Conservation (phyloP, 2,113 vertebrate genomes). For the Brachyhypopomus occidentalis region DNA sequence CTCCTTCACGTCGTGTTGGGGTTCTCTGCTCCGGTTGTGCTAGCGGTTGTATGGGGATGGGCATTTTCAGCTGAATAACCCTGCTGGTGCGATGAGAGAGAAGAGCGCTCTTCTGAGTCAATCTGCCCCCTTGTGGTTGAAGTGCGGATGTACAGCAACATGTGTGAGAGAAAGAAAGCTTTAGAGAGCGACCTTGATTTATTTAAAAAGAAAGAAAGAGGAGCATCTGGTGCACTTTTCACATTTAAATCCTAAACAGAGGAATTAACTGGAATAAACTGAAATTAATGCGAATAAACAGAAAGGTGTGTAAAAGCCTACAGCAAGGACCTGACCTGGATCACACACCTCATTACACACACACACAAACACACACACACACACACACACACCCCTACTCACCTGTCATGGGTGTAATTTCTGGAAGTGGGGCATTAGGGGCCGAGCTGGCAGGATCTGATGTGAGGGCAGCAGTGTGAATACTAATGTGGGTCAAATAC, state of each 20-base stretch:
- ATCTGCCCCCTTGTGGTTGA: background rate
- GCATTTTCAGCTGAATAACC: no score
- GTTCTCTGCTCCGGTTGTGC: no score
- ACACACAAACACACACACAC: background rate
- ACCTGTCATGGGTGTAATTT: background rate
- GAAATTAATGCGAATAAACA: background rate
- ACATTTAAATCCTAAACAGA: background rate
- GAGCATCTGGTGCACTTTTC: background rate
- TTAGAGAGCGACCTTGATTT: constrained; percentile 5
- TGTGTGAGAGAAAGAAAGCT: background rate
- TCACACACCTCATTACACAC: background rate
- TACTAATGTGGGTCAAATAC: no score
- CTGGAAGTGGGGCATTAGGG: background rate
- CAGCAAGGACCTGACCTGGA: constrained; percentile 3
- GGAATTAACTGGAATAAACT: background rate
- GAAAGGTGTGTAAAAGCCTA: constrained; percentile 4
- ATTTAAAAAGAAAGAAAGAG: background rate
- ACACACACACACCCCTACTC: background rate
- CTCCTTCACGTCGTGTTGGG: no score
- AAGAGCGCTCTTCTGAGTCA: background rate
- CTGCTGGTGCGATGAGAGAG: no score
- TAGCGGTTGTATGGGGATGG: no score
- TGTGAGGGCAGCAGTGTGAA: no score
- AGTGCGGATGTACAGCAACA: background rate
- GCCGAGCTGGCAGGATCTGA: background rate